phyloP scores from a whole-genome alignment of 2,888 invertebrate species.

The Apomyelois bistriatella region DNA sequence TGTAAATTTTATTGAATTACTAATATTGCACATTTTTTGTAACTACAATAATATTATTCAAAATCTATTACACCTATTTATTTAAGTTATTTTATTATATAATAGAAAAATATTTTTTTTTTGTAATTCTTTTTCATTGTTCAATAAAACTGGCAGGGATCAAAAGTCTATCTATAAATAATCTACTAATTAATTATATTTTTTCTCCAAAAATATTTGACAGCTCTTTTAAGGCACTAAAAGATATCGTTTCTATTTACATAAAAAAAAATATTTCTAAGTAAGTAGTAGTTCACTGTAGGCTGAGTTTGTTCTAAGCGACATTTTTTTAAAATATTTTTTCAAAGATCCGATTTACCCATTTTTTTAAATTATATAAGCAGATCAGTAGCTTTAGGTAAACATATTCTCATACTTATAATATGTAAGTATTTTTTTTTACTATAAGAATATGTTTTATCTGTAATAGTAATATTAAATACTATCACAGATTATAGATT shows the following conservation, averaged over 20 bases:
- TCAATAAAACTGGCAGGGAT: constrained; percentile 3
- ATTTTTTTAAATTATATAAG: too few species aligned
- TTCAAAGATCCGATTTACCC: background rate
- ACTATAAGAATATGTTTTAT: too few species aligned
- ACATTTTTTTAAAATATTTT: background rate
- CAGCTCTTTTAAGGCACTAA: background rate
- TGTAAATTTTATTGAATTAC: constrained; percentile 16
- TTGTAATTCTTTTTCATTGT: background rate
- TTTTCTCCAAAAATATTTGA: background rate
- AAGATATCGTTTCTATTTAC: background rate
- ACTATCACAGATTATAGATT: too few species aligned
- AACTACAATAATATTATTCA: background rate
- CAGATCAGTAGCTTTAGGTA: too few species aligned
- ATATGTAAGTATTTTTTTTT: too few species aligned
- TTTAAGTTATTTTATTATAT: background rate
- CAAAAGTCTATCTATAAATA: constrained; percentile 1
- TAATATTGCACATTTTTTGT: constrained; percentile 23
- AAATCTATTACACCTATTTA: background rate
- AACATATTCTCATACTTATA: too few species aligned
- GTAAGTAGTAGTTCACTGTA: constrained; percentile 9
- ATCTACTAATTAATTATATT: background rate
- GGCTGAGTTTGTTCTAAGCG: background rate
- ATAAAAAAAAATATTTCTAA: constrained; percentile 1
- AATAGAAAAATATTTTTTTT: background rate
- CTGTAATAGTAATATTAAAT: too few species aligned